Evolutionary conservation across 1,140 invertebrate genomes (phyloP), one percentile per base, ranked within the genome.

Genomic region (Arctopsyche grandis): DNA sequence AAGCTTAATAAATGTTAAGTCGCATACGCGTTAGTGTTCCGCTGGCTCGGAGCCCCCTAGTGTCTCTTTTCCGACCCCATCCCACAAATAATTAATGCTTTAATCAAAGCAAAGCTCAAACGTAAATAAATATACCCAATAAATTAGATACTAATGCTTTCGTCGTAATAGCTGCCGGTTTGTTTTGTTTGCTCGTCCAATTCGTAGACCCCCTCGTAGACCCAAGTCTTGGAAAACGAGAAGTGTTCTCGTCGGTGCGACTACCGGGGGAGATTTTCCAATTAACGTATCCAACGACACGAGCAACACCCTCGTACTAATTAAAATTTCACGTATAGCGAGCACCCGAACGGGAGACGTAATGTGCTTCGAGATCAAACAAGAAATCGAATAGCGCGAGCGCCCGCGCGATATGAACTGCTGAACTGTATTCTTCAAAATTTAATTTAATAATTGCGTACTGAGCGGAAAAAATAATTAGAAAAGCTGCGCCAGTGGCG

Each of bases 101-200:
- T 71, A 71, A 71, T 71, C 69, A 71, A 24, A 48, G 69, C 69
- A 71, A 71, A 71, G 69, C 69, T 71, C 44, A 71, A 71, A 71
- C 69, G 69, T 71, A 71, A 71, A 71, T 71, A 71, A 71, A 71
- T 71, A 71, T 46, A 71, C 69, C 69, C 69, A 48, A 71, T 71
- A 71, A 71, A 71, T 71, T 71, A 71, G 69, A 71, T 71, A 71
- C 38, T 71, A 71, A 71, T 71, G 69, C 69, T 71, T 46, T 29
- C 24, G 21, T 44, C 44, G 69, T 16, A 71, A 48, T 46, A 46
- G 69, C 69, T 71, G 38, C 44, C 38, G 44, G 69, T 19, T 71
- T 71, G 21, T 71, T 48, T 71, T 71, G 44, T 71, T 71, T 71
- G 44, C 21, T 71, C 21, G n/a, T 44, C 12, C 44, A 0, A 29